Evolutionary conservation across 1,140 invertebrate species (phyloP).

Genomic region (Stegodyphus mimosarum): DNA sequence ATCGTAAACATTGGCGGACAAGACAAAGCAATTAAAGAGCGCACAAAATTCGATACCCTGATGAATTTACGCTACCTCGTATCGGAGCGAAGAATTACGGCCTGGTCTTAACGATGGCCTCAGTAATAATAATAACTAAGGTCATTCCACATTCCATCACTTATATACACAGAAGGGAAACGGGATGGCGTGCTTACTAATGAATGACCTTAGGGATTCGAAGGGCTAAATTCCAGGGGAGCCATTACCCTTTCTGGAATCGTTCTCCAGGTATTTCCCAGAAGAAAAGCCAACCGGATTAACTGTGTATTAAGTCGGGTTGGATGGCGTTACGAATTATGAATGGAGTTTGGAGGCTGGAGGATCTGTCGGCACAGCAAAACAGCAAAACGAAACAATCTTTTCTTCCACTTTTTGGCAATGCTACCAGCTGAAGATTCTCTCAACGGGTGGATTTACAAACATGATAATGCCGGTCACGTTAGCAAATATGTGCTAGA

Average conservation of each 20-base stretch:
- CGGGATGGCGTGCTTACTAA: conserved; percentile 28
- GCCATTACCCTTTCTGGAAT: conserved; percentile 46
- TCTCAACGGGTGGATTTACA: no score
- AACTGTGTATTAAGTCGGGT: conserved; percentile 5
- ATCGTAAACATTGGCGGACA: no score
- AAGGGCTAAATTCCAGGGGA: conserved; percentile 40
- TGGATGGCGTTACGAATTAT: conserved; percentile 6
- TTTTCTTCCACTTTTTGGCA: no score
- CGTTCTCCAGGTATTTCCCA: conserved; percentile 37
- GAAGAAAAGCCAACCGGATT: conserved; percentile 16
- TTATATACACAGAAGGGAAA: background rate
- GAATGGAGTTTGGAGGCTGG: background rate
- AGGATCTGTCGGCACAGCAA: no score
- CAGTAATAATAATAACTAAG: conserved; percentile 15
- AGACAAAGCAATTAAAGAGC: background rate
- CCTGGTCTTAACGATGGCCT: background rate
- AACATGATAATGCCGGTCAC: no score
- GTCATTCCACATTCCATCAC: conserved; percentile 48
- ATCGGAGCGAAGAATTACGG: conserved; percentile 33
- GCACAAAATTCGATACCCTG: conserved; percentile 1
- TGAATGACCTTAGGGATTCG: conserved; percentile 42
- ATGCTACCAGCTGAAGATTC: no score
- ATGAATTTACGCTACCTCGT: conserved; percentile 9
- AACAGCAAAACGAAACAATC: no score
- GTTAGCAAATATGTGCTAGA: no score